Evolutionary conservation across 53 echinoderm and acorn worm species (phyloP), one percentile per base, ranked within the genome.

Genomic region (Echinarachnius parma): DNA sequence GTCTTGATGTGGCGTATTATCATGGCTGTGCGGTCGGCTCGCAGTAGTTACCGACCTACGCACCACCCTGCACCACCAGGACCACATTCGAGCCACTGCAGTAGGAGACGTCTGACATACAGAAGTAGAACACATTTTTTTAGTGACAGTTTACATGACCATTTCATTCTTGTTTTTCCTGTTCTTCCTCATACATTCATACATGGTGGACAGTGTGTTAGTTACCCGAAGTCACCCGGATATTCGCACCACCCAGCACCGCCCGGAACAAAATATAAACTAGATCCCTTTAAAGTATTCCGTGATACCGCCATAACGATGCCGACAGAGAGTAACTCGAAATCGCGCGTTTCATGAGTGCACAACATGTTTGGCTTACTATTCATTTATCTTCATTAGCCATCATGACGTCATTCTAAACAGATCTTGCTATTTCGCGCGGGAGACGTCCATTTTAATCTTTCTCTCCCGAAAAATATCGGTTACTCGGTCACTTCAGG

Each of bases 11-110:
- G 75, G 74, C 93, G 89, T 25, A 89, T 89, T 28, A 93, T 86
- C 3, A 83, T 75, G 21, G 78, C 71, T 14, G 89, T 89, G 59
- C 93, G 89, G 63, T 89, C 89, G 65, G 89, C 83, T 19, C 80
- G 80, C 14, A 84, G 81, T 5, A n/a, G n/a, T n/a, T n/a, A n/a
- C n/a, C n/a, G n/a, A n/a, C 93, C 89, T 36, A 93, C 82, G 53
- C 93, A 93, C 64, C 82, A 70, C 9, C 93, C 93, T 0, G 77
- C 60, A 31, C 83, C 84, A 26, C 75, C 82, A n/a, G 93, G 89
- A 10, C 93, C 93, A 58, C 93, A 93, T 55, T 86, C 83, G 77
- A 86, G 89, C 77, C 93, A 93, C 93, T 93, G 58, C 1, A 66
- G 37, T 18, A 7, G 48, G 23, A 67, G 21, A 22, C n/a, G n/a